Evolutionary conservation across 1,140 invertebrate genomes (phyloP), one percentile per base, ranked within the genome.

Genomic region (Achatina immaculata): DNA sequence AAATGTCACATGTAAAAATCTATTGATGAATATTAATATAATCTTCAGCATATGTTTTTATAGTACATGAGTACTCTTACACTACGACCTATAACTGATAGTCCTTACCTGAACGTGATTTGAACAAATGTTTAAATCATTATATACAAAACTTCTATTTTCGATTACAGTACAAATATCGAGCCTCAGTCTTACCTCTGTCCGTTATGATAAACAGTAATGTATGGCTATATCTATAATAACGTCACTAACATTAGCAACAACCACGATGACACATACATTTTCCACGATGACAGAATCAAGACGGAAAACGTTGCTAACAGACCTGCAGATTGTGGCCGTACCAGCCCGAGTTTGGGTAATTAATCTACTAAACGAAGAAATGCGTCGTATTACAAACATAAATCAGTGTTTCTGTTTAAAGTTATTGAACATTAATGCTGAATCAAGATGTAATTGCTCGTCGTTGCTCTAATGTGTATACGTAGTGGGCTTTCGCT

Each of bases 381-480:
- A 31, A 62, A 28, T 62, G 31, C 58, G 58, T 62, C 58, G 58
- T 62, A 62, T 62, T 28, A 62, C 6, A 62, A 62, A 62, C 58
- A 62, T 62, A 62, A 6, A 62, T 62, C 11, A 31, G 28, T 31
- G 21, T 62, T 62, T 31, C 28, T 31, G n/a, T 62, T 62, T 3
- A 62, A n/a, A n/a, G n/a, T n/a, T n/a, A n/a, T n/a, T n/a, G n/a
- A n/a, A n/a, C n/a, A n/a, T n/a, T n/a, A n/a, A n/a, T n/a, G n/a
- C n/a, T n/a, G n/a, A n/a, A n/a, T n/a, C n/a, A n/a, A n/a, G n/a
- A n/a, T n/a, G n/a, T n/a, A n/a, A n/a, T n/a, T n/a, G n/a, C n/a
- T n/a, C n/a, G n/a, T n/a, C n/a, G n/a, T n/a, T n/a, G n/a, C n/a
- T n/a, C n/a, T n/a, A n/a, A n/a, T n/a, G n/a, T n/a, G n/a, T n/a